Evolutionary conservation across 2,888 invertebrate species (phyloP).

Genomic region (Volucella inanis): DNA sequence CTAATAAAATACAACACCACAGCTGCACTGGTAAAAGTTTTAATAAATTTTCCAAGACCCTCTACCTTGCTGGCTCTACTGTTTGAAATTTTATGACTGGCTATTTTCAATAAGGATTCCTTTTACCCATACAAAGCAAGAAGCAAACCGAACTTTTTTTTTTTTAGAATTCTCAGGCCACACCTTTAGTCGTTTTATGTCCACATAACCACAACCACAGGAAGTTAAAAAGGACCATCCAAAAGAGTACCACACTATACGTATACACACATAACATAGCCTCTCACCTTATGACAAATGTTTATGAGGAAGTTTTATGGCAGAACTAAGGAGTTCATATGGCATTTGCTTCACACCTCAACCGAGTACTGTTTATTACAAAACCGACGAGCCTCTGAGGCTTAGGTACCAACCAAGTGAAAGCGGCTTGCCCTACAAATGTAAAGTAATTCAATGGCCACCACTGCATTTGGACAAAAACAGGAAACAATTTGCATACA

Average conservation of each 20-base stretch:
- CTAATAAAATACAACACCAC: constrained; percentile 56
- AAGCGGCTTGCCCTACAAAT: constrained; percentile 1
- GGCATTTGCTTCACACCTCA: constrained; percentile 72
- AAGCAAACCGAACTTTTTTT: constrained; percentile 48
- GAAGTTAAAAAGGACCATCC: constrained; percentile 4
- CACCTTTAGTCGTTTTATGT: constrained; percentile 69
- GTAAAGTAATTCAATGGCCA: constrained; percentile 33
- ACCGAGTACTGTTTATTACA: constrained; percentile 72
- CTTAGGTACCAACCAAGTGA: background rate
- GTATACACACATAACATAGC: constrained; percentile 25
- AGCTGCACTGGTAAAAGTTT: constrained; percentile 67
- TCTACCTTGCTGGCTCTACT: background rate
- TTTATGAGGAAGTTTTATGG: constrained; percentile 74
- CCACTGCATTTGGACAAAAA: constrained; percentile 50
- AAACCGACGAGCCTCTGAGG: constrained; percentile 53
- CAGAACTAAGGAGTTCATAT: constrained; percentile 71
- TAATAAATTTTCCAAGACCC: constrained; percentile 62
- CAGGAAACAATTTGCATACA: constrained; percentile 68
- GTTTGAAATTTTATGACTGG: constrained; percentile 58
- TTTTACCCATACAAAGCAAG: constrained; percentile 27
- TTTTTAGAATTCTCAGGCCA: constrained; percentile 62
- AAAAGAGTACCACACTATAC: background rate
- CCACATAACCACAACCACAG: constrained; percentile 50
- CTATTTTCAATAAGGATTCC: constrained; percentile 39
- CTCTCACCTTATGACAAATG: constrained; percentile 74